These are phyloP conservation scores for Fragum whitleyi DNA, from an alignment of 2,888 invertebrate genomes.

Conservation along the genomic window DNA sequence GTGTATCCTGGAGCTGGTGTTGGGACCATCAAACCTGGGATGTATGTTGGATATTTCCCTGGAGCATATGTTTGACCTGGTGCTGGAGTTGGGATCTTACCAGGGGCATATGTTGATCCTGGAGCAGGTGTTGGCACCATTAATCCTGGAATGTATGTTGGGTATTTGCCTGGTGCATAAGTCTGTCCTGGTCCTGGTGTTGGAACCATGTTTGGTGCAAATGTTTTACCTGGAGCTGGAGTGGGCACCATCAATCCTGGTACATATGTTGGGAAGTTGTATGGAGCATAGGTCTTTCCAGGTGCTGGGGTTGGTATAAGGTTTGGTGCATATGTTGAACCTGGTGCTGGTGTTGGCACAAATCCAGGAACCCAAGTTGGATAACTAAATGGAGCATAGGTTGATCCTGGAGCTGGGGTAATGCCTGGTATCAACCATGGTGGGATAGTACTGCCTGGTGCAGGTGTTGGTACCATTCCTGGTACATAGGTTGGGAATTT, in stretches of 20 bases:
- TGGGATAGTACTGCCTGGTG: slow-evolving; percentile 58
- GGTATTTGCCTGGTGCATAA: slow-evolving; percentile 55
- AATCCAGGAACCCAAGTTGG: slow-evolving; percentile 67
- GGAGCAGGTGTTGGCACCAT: slow-evolving; percentile 64
- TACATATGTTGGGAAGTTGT: slow-evolving; percentile 60
- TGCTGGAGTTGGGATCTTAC: slow-evolving; percentile 61
- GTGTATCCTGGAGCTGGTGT: slow-evolving; percentile 63
- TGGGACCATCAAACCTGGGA: slow-evolving; percentile 60
- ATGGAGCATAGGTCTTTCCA: slow-evolving; percentile 48
- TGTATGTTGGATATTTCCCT: slow-evolving; percentile 60
- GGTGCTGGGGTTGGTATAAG: slow-evolving; percentile 53
- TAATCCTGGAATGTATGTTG: slow-evolving; percentile 63
- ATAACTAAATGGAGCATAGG: slow-evolving; percentile 62
- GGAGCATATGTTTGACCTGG: slow-evolving; percentile 65
- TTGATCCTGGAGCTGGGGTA: slow-evolving; percentile 65
- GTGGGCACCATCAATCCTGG: slow-evolving; percentile 63
- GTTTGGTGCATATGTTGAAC: slow-evolving; percentile 48
- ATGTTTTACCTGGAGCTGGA: slow-evolving; percentile 59
- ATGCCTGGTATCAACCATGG: slow-evolving; percentile 62
- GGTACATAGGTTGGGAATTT: slow-evolving; percentile 67
- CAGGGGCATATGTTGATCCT: slow-evolving; percentile 61
- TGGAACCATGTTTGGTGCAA: slow-evolving; percentile 53
- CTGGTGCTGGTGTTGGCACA: slow-evolving; percentile 62
- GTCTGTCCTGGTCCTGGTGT: slow-evolving; percentile 66
- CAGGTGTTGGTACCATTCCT: slow-evolving; percentile 66